These are phyloP conservation scores for Mormyrus iriodes DNA, from an alignment of 2,113 vertebrate genomes.

Conservation along the genomic window DNA sequence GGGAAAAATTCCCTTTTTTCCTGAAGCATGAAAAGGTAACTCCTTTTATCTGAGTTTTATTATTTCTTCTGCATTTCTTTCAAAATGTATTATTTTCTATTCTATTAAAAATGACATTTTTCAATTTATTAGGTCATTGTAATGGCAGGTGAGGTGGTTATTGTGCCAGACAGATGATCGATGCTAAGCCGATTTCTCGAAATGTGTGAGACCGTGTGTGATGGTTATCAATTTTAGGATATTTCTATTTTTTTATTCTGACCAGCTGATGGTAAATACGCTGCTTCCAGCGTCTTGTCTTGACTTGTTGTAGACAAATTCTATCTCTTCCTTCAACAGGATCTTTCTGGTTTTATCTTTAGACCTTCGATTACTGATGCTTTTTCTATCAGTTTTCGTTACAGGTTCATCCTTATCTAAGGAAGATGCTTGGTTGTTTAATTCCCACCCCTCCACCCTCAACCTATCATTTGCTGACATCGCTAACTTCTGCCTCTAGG, in stretches of 20 bases:
- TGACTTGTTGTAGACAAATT: neutral
- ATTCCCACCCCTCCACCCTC: neutral
- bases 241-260: too few species aligned
- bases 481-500: slow-evolving; percentile 41
- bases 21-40: slow-evolving; percentile 44
- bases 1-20: slow-evolving; percentile 41
- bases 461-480: neutral
- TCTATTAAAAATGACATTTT: neutral
- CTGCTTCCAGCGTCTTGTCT: too few species aligned
- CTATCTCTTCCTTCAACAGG: neutral
- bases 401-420: neutral
- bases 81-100: neutral
- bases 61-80: neutral
- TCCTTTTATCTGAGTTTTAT: neutral
- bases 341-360: neutral
- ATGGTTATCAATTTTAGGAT: too few species aligned
- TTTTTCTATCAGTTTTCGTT: neutral
- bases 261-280: too few species aligned
- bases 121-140: neutral
- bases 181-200: too few species aligned
- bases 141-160: neutral
- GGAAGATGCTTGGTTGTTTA: neutral
- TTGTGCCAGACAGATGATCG: too few species aligned
- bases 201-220: too few species aligned
- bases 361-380: neutral